Percentiles rank a stretch among this genome's conserved stretches.
phyloP scores from a whole-genome alignment of 2,888 invertebrate species.

The Cremastinae sp. region DNA sequence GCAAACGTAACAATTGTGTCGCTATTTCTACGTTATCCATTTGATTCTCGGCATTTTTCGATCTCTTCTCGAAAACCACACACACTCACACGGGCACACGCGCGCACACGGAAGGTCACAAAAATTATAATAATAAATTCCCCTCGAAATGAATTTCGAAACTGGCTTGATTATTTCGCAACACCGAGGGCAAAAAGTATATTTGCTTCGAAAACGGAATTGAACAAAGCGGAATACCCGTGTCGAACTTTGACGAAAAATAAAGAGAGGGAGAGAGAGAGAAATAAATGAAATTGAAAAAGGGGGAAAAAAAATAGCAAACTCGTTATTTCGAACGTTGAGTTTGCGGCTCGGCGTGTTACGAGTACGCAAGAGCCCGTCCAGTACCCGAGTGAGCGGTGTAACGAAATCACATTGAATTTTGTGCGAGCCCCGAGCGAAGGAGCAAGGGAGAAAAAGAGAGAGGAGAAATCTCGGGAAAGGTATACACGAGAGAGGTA shows the following conservation, averaged over 20 bases:
- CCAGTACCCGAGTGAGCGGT: constrained; percentile 62
- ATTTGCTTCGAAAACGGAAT: not conserved
- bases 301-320: constrained; percentile 17
- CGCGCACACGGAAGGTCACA: not conserved
- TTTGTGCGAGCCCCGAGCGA: constrained; percentile 56
- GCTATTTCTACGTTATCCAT: constrained; percentile 14
- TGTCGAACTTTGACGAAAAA: constrained; percentile 3
- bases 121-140: not conserved
- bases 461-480: constrained; percentile 20
- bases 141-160: not conserved
- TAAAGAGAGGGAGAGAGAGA: not conserved
- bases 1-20: not conserved
- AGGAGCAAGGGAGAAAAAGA: constrained; percentile 21
- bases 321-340: constrained; percentile 18
- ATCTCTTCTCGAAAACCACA: too few species aligned
- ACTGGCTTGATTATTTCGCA: too few species aligned
- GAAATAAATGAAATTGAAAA: not conserved
- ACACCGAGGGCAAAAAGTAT: not conserved
- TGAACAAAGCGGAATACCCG: not conserved
- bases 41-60: constrained; percentile 26
- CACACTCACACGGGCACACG: not conserved
- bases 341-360: constrained; percentile 22
- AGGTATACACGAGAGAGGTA: constrained; percentile 13
- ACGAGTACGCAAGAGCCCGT: constrained; percentile 56
- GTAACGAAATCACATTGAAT: constrained; percentile 58